phyloP scores from a whole-genome alignment of 2,113 vertebrate genomes.

The Phylloscopus trochiloides region DNA sequence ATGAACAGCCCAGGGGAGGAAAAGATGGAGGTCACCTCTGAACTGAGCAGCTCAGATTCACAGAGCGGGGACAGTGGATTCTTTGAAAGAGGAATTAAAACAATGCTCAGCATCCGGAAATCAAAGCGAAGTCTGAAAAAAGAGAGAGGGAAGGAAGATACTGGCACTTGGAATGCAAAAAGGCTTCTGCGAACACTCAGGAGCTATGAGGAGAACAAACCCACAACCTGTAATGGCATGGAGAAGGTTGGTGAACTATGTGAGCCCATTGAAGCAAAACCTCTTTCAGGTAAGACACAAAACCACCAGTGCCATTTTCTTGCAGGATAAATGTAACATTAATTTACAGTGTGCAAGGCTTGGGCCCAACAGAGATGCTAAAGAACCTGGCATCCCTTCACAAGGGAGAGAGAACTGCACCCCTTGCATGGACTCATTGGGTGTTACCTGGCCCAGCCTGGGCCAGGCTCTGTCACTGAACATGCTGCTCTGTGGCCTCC shows the following conservation, averaged over 20 bases:
- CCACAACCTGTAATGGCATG: accelerated
- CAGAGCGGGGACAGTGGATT: neutral
- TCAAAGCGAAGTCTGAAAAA: neutral
- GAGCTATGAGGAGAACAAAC: neutral
- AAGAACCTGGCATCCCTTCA: neutral
- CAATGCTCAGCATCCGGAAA: neutral
- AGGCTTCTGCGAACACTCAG: neutral
- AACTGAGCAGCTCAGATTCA: neutral
- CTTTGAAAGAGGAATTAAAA: slow-evolving; percentile 35
- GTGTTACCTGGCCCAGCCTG: neutral
- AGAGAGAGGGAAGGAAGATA: neutral
- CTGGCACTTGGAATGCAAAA: neutral
- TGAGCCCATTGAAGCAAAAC: neutral
- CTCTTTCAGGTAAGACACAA: slow-evolving; percentile 57
- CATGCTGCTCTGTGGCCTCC: neutral
- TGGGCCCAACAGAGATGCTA: neutral
- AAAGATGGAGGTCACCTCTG: neutral
- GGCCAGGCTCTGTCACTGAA: neutral
- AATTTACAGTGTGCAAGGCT: neutral
- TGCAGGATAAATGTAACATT: neutral
- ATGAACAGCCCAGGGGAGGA: neutral
- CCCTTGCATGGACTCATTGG: accelerated
- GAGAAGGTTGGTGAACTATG: neutral
- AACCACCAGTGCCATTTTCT: neutral
- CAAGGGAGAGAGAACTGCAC: neutral